Evolutionary conservation across 2,113 vertebrate species (phyloP).

Genomic region (Gallinago media): DNA sequence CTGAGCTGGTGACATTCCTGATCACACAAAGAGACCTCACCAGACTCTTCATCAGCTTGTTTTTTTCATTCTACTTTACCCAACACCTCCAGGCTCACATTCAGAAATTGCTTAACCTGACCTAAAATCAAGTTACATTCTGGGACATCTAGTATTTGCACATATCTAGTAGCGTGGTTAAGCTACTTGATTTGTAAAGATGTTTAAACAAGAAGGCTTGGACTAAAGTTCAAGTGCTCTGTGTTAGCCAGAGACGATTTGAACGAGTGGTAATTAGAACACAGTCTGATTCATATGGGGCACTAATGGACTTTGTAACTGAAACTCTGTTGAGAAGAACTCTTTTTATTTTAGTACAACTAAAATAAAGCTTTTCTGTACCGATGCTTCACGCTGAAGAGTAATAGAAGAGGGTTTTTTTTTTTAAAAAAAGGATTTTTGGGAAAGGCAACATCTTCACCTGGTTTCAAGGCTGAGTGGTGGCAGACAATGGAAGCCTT

Average conservation of each 20-base stretch:
- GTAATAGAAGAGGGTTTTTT: neutral
- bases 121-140: neutral
- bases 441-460: neutral
- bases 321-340: neutral
- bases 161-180: neutral
- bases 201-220: neutral
- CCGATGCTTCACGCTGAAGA: rapidly evolving
- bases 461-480: neutral
- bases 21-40: neutral
- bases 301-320: neutral
- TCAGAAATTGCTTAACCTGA: neutral
- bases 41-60: neutral
- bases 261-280: neutral
- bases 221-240: neutral
- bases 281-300: neutral
- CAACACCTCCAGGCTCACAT: neutral
- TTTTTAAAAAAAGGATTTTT: neutral
- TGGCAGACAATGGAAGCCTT: neutral
- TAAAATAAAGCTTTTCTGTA: neutral
- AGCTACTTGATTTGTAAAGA: neutral
- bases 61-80: neutral
- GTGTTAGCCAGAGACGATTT: neutral
- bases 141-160: neutral
- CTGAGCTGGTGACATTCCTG: neutral
- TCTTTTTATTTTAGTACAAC: neutral